These are phyloP conservation scores for Proisotoma minuta DNA, from an alignment of 2,888 invertebrate species.

Conservation along the genomic window DNA sequence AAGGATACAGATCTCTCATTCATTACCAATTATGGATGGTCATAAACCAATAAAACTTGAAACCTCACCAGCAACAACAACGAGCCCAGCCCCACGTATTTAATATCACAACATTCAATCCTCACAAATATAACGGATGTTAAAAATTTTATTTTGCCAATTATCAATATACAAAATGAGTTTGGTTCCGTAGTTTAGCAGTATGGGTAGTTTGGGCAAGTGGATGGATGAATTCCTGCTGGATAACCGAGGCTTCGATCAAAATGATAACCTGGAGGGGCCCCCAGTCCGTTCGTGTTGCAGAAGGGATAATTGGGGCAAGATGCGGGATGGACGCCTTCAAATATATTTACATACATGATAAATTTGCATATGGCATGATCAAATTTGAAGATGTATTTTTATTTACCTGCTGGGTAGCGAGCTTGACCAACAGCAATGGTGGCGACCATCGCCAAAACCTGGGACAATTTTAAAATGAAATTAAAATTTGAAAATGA, in stretches of 20 bases:
- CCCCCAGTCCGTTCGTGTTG: slow-evolving; percentile 29
- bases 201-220: slow-evolving; percentile 61
- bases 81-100: neutral
- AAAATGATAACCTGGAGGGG: slow-evolving; percentile 42
- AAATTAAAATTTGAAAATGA: slow-evolving; percentile 5
- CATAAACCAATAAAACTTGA: slow-evolving; percentile 40
- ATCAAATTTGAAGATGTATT: neutral
- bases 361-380: neutral
- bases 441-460: slow-evolving; percentile 37
- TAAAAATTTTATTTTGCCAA: too few species aligned
- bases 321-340: slow-evolving; percentile 33
- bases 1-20: too few species aligned
- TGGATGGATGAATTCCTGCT: slow-evolving; percentile 53
- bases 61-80: neutral
- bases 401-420: slow-evolving; percentile 36
- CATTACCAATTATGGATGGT: slow-evolving; percentile 39
- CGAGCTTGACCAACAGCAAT: slow-evolving; percentile 36
- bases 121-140: too few species aligned
- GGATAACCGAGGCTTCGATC: slow-evolving; percentile 42
- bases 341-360: slow-evolving; percentile 10
- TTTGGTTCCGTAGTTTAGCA: slow-evolving; percentile 49
- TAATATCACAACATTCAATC: too few species aligned
- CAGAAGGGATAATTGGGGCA: slow-evolving; percentile 43
- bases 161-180: too few species aligned
- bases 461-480: slow-evolving; percentile 21